phyloP scores from a whole-genome alignment of 2,888 invertebrate genomes.

The Azorinus chamasolen region DNA sequence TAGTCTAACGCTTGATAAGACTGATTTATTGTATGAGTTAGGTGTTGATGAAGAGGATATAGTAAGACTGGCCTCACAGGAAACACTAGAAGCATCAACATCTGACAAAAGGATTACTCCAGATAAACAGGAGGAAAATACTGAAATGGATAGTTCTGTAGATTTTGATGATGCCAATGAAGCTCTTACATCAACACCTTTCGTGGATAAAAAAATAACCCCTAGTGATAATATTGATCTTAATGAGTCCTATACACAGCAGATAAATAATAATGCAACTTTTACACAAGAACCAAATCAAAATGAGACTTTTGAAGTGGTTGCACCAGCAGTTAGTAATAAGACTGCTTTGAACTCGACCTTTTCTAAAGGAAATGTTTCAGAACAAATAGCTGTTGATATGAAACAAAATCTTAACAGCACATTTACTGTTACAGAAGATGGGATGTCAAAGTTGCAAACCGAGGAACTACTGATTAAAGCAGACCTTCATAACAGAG shows the following conservation, averaged over 20 bases:
- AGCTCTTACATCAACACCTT: conserved; percentile 71
- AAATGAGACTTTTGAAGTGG: conserved; percentile 20
- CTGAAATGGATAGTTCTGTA: conserved; percentile 57
- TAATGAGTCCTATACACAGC: conserved; percentile 65
- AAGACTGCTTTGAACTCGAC: background rate
- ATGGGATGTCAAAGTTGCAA: conserved; percentile 1
- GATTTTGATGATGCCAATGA: conserved; percentile 59
- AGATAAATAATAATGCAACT: conserved; percentile 44
- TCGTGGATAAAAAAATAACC: conserved; percentile 35
- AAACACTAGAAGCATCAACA: conserved; percentile 56
- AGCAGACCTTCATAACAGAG: conserved; percentile 5
- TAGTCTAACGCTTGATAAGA: conserved; percentile 58
- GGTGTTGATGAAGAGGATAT: conserved; percentile 52
- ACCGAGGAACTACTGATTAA: conserved; percentile 12
- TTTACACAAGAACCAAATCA: conserved; percentile 15
- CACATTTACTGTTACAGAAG: conserved; percentile 43
- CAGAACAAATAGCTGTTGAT: background rate
- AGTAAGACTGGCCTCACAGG: conserved; percentile 46
- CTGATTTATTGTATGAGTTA: conserved; percentile 59
- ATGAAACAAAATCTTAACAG: conserved; percentile 35
- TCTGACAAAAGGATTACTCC: conserved; percentile 54
- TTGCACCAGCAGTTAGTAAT: background rate
- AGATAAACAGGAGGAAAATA: conserved; percentile 39
- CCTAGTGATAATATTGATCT: conserved; percentile 41
- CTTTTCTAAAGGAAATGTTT: background rate